Evolutionary conservation across 2,888 invertebrate genomes (phyloP).

Genomic region (Hirtodrosophila histrioides): DNA sequence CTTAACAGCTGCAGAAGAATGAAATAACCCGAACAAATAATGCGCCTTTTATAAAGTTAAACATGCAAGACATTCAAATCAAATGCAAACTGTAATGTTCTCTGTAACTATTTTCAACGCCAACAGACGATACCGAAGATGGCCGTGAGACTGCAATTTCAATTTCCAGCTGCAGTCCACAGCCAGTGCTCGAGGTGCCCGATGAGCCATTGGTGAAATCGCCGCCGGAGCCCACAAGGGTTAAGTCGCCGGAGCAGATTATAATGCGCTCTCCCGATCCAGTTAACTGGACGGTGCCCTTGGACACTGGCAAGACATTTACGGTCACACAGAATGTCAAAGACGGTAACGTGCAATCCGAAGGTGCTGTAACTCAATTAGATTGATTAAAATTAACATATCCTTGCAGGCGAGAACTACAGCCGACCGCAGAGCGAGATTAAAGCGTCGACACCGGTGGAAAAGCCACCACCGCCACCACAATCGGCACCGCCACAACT

Average conservation of each 20-base stretch:
- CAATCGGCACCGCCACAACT: conserved; percentile 89
- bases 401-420: conserved; percentile 88
- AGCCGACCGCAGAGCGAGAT: conserved; percentile 95
- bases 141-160: conserved; percentile 82
- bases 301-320: conserved; percentile 96
- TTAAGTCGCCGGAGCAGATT: conserved; percentile 96
- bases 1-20: conserved; percentile 57
- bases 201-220: conserved; percentile 93
- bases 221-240: conserved; percentile 95
- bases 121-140: conserved; percentile 82
- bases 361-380: neutral
- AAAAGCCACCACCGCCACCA: conserved; percentile 87
- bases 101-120: conserved; percentile 40
- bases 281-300: conserved; percentile 97
- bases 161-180: conserved; percentile 83
- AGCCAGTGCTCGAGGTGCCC: conserved; percentile 80
- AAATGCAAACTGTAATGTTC: conserved; percentile 23
- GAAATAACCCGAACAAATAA: conserved; percentile 43
- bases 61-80: neutral
- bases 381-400: neutral
- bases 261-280: conserved; percentile 97
- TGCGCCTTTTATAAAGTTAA: conserved; percentile 44
- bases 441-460: conserved; percentile 89
- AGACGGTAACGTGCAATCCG: conserved; percentile 86
- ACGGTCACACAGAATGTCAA: conserved; percentile 96